Percentiles rank a stretch among this genome's conserved stretches.
Conservation (phyloP, 2,797 vertebrate genomes). For the Gorsachius magnificus region DNA sequence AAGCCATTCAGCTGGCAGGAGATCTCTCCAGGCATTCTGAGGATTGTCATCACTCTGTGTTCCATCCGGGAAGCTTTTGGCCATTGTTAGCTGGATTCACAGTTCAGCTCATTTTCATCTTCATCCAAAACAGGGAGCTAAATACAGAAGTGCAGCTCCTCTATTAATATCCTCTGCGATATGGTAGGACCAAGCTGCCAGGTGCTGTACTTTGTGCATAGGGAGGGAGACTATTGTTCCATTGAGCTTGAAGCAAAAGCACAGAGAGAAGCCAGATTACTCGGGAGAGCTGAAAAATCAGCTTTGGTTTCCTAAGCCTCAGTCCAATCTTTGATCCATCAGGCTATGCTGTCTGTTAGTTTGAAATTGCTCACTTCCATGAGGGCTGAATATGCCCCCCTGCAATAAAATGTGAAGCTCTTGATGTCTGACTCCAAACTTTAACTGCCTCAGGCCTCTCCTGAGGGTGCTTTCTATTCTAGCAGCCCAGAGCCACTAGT, state of each 20-base stretch:
- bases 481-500: background rate
- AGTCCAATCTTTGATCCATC: conserved; percentile 15
- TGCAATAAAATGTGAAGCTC: background rate
- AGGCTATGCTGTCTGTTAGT: background rate
- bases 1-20: background rate
- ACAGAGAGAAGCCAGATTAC: conserved; percentile 31
- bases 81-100: conserved; percentile 34
- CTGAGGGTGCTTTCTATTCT: conserved; percentile 21
- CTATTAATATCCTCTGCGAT: background rate
- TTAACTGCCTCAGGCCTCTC: conserved; percentile 40
- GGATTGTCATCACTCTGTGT: conserved; percentile 19
- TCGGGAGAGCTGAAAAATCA: background rate
- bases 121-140: background rate
- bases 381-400: background rate
- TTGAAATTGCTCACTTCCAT: conserved; percentile 30
- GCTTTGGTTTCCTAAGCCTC: conserved; percentile 5
- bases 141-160: conserved; percentile 34
- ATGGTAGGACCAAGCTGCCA: conserved; percentile 24
- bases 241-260: conserved; percentile 24
- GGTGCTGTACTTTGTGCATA: conserved; percentile 29
- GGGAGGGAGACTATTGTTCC: conserved; percentile 3
- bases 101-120: conserved; percentile 42
- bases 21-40: conserved; percentile 8
- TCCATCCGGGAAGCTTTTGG: conserved; percentile 20
- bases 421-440: conserved; percentile 38